These are phyloP conservation scores for Penaeus indicus DNA, from an alignment of 1,140 invertebrate genomes.

Conservation along the genomic window DNA sequence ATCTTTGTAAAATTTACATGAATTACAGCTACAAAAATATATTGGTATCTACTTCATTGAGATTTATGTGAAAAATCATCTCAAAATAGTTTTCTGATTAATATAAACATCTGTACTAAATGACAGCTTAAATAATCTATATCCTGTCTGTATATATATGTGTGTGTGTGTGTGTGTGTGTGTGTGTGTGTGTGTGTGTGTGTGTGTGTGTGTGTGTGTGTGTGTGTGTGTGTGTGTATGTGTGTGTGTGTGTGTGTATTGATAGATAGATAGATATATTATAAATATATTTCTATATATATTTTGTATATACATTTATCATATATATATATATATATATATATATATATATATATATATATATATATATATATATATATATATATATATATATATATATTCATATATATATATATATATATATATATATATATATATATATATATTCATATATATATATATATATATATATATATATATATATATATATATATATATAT, in stretches of 20 bases:
- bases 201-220: too few species aligned
- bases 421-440: conserved; percentile 10
- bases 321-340: conserved; percentile 1
- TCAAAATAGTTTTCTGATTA: too few species aligned
- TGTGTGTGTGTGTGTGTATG: too few species aligned
- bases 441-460: neutral
- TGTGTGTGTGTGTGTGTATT: too few species aligned
- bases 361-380: neutral
- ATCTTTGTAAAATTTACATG: neutral
- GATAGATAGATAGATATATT: too few species aligned
- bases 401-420: neutral
- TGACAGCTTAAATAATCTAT: neutral
- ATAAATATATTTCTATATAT: too few species aligned
- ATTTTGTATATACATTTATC: too few species aligned
- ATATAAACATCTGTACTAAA: too few species aligned
- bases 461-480: neutral
- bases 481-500: neutral
- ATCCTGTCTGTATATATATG: neutral
- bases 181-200: too few species aligned
- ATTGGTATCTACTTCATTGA: neutral
- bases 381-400: conserved; percentile 12
- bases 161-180: too few species aligned
- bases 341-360: conserved; percentile 4
- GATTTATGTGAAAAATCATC: too few species aligned
- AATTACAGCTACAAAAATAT: neutral